Evolutionary conservation across 2,797 vertebrate species (phyloP).

Genomic region (Lemur catta): DNA sequence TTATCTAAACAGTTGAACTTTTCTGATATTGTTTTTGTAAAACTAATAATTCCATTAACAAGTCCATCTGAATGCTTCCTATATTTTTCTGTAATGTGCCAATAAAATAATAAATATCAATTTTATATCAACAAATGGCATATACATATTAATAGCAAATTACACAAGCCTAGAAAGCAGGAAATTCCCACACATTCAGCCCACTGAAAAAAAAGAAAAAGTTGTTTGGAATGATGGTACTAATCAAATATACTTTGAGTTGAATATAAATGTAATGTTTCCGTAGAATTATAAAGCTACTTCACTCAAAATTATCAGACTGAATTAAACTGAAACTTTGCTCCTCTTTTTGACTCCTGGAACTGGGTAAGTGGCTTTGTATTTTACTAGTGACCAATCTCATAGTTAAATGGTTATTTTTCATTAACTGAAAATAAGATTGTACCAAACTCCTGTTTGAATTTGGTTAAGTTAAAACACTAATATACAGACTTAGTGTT

Average conservation of each 20-base stretch:
- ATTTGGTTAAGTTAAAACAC: neutral
- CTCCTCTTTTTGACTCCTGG: neutral
- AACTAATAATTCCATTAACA: neutral
- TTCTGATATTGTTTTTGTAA: neutral
- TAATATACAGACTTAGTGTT: neutral
- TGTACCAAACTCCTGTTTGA: neutral
- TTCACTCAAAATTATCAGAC: neutral
- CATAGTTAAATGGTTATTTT: neutral
- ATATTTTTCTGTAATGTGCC: neutral
- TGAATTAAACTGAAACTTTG: neutral
- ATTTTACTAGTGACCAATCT: neutral
- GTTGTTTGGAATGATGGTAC: neutral
- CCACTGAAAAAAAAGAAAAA: neutral
- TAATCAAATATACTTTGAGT: neutral
- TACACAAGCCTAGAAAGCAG: neutral
- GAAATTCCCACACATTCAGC: neutral
- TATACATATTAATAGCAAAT: neutral
- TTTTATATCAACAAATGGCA: neutral
- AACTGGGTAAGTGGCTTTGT: neutral
- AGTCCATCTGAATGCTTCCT: neutral
- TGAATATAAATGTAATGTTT: neutral
- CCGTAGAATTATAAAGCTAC: neutral
- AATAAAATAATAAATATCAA: neutral
- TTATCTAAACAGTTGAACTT: neutral
- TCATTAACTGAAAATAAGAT: neutral